These are phyloP conservation scores for Oscheius sp. DNA, from an alignment of 2,888 invertebrate species.

Conservation along the genomic window DNA sequence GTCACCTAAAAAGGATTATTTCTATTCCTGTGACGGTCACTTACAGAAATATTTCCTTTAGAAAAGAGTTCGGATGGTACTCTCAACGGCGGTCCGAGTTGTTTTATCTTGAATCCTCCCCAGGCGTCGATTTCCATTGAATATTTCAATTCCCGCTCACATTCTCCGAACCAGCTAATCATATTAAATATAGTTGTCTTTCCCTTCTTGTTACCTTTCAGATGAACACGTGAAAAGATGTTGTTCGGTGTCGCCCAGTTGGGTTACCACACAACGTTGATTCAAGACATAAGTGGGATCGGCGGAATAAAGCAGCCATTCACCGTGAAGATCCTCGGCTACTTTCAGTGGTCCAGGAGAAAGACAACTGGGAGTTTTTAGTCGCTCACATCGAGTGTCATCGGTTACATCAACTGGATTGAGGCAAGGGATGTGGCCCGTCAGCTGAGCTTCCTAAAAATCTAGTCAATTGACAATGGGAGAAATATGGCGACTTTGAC, in stretches of 20 bases:
- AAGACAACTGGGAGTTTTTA: conserved; percentile 41
- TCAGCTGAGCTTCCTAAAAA: conserved; percentile 52
- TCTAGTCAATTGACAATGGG: background rate
- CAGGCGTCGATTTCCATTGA: conserved; percentile 43
- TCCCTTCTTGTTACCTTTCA: conserved; percentile 37
- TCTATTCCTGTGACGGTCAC: conserved; percentile 34
- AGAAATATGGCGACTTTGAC: conserved; percentile 22
- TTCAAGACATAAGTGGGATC: conserved; percentile 60
- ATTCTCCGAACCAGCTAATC: conserved; percentile 56
- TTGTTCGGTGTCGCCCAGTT: conserved; percentile 36
- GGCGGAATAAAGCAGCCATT: conserved; percentile 56
- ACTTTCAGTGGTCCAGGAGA: conserved; percentile 32
- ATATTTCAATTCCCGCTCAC: conserved; percentile 49
- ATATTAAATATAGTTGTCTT: background rate
- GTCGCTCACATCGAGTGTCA: conserved; percentile 16
- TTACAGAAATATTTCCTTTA: conserved; percentile 46
- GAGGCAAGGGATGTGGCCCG: conserved; percentile 53
- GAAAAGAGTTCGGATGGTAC: conserved; percentile 49
- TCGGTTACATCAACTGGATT: background rate
- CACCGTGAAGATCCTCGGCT: conserved; percentile 55
- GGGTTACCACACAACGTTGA: conserved; percentile 47
- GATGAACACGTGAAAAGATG: conserved; percentile 46
- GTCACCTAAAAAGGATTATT: conserved; percentile 37
- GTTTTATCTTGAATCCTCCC: conserved; percentile 45
- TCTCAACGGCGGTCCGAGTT: conserved; percentile 45